Conservation (phyloP, 2,113 vertebrate species). For the Elachura formosa region DNA sequence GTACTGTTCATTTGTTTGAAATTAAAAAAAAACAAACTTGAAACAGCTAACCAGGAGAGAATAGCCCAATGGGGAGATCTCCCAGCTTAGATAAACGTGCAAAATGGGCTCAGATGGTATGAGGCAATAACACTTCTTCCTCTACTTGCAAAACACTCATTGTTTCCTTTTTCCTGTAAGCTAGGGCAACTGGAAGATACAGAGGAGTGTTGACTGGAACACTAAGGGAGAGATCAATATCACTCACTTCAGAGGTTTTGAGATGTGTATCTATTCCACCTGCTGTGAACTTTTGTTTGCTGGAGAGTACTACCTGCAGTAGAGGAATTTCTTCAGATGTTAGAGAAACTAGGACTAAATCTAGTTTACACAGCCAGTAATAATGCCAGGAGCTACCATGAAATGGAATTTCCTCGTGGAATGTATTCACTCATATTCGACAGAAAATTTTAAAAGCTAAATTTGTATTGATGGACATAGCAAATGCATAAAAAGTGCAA, state of each 20-base stretch:
- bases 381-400: background rate
- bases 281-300: background rate
- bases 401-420: background rate
- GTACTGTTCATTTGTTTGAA: background rate
- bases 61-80: background rate
- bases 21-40: background rate
- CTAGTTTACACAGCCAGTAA: background rate
- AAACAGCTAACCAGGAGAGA: background rate
- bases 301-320: background rate
- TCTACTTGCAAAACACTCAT: background rate
- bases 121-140: background rate
- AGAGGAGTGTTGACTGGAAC: background rate
- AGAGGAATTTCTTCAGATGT: background rate
- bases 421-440: background rate
- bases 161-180: background rate
- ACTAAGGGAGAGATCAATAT: background rate
- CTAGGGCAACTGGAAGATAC: background rate
- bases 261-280: background rate
- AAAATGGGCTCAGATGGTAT: background rate
- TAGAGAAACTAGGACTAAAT: background rate
- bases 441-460: background rate
- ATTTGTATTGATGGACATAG: background rate
- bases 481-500: background rate
- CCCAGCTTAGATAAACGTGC: background rate
- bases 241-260: background rate